Base-by-base conservation (phyloP, 1,140 invertebrate genomes). In the Adelges cooleyi region DNA sequence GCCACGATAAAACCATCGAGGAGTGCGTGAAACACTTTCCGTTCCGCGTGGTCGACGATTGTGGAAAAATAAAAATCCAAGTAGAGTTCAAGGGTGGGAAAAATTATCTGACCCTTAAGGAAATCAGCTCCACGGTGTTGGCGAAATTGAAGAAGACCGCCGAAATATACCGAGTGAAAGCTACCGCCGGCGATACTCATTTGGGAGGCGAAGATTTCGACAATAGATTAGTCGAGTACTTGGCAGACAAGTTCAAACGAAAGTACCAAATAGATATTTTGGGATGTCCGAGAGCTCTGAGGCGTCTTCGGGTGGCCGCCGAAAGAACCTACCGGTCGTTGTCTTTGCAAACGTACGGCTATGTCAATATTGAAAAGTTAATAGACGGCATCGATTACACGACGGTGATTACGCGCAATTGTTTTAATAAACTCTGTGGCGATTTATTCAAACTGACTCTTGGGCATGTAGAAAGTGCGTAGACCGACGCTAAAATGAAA, bases 101-200 rank as follows among this genome's bases (percentile, higher is more conserved):
- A 1, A 90, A 90, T 71, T 77, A 73, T 13, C 90, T 90, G 72
- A 81, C 80, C 36, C 85, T 86, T 0, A 86, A 89, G 74, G 85
- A 89, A 73, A 82, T 89, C 67, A 88, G 86, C 44, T 87, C 89
- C 1, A 92, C 92, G 89, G 83, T 92, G 4, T 73, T 92, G 65
- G 80, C 78, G 11, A 92, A 89, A 72, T 87, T 88, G 86, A 85
- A 83, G 69, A 84, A 88, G 73, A 81, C 79, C 0, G 78, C 82
- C 2, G 81, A 82, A 67, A 0, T 83, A 77, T 67, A 68, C 82
- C 33, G 81, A 81, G 23, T 72, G 69, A 9, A 77, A 74, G 66
- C 79, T 85, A 0, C 77, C 73, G 51, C 82, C 85, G 70, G 84
- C 83, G 5, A 81, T 89, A 0, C 80, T 86, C 44, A 86, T 84